These are phyloP conservation scores for Harpagifer antarcticus DNA, from an alignment of 2,797 vertebrate genomes.

Conservation along the genomic window DNA sequence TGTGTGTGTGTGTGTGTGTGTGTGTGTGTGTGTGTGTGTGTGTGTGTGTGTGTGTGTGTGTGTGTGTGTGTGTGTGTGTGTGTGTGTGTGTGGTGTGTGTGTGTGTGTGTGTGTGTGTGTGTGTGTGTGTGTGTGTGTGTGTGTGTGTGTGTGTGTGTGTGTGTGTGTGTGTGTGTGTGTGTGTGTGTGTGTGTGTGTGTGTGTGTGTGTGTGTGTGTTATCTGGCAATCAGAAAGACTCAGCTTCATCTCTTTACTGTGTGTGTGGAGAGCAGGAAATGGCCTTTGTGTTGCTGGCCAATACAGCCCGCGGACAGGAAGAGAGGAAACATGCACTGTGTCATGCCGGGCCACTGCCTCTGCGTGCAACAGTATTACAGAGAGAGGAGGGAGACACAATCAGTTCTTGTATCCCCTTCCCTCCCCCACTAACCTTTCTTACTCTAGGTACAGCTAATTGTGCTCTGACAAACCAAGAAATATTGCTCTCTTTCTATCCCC, in stretches of 20 bases:
- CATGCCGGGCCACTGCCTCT: conserved; percentile 46
- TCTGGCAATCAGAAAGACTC: conserved; percentile 72
- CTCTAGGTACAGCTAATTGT: conserved; percentile 27
- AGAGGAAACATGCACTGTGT: conserved; percentile 58
- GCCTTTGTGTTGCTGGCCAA: conserved; percentile 66
- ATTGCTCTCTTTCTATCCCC: conserved; percentile 11
- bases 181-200: too few relatives aligned
- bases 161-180: too few relatives aligned
- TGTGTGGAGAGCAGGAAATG: conserved; percentile 70
- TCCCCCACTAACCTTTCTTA: conserved; percentile 14
- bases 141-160: too few relatives aligned
- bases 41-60: not conserved
- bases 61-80: too few relatives aligned
- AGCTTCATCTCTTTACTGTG: conserved; percentile 67
- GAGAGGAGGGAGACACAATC: conserved; percentile 20
- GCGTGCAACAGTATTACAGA: conserved; percentile 40
- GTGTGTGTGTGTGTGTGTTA: conserved; percentile 33
- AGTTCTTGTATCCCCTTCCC: conserved; percentile 11
- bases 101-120: too few relatives aligned
- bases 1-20: too few relatives aligned
- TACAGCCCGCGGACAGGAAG: conserved; percentile 67
- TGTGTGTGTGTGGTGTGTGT: too few relatives aligned
- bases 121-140: too few relatives aligned
- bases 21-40: too few relatives aligned
- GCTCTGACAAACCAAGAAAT: conserved; percentile 12